Base-by-base conservation (phyloP, 2,797 vertebrate genomes). In the Coregonus suidteri region DNA sequence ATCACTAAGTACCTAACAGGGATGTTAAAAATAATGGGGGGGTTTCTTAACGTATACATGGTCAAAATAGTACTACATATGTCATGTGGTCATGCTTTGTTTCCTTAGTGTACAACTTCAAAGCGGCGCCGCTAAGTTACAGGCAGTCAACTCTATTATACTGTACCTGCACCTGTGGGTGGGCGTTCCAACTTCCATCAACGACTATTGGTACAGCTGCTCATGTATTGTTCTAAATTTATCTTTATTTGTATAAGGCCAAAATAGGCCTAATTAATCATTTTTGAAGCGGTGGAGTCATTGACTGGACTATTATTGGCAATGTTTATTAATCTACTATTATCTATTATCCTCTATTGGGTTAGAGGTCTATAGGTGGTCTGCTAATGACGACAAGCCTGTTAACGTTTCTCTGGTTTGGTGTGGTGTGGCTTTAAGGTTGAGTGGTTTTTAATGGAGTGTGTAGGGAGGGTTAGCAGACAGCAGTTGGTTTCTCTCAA, bases 171-270 rank as follows among this genome's bases (percentile, higher is more conserved):
- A 91, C 91, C 91, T 91, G 91, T 77, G 88, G 25, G 51, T 25
- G 79, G 83, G 84, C 35, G 81, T 88, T 83, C 77, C 72, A 77
- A 6, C 78, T 75, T 0, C 66, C 0, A 0, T 37, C 31, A 34
- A 37, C n/a, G 4, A 37, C 82, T 91, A 79, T 90, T 86, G 85
- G 88, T 62, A 71, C 90, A 92, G 87, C 89, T 91, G 90, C 87
- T 78, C 1, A 85, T 16, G 35, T 41, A 20, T 30, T 15, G 18
- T 41, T 83, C 82, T 88, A 81, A 83, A 82, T 80, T 80, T n/a
- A 31, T 80, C 76, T 11, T 52, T 88, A 64, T 91, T 91, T 89
- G 85, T 70, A 83, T 75, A 25, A 81, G 69, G 80, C 84, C 86
- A 74, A 84, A 87, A 85, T 80, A 86, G 87, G 79, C 82, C 82